Base-by-base conservation (phyloP, 2,888 invertebrate genomes). In the Cosmia trapezina region DNA sequence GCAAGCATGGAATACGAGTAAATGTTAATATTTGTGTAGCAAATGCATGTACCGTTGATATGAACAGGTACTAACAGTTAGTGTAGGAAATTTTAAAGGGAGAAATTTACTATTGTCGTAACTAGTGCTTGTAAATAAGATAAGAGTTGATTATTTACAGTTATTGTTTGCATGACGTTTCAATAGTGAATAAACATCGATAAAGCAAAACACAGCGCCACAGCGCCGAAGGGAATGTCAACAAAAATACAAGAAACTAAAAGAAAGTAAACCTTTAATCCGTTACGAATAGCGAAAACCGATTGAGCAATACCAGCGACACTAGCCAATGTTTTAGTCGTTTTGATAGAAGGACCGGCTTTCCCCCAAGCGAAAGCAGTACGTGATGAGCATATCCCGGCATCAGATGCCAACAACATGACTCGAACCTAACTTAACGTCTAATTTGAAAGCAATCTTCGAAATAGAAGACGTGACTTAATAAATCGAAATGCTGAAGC, bases 331-430 rank as follows among this genome's bases (percentile, higher is more conserved):
- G 69, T 83, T 83, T 82, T 78, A 64, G 79, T 81, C 67, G 53
- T 78, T 80, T 80, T 81, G 66, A 78, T 83, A 78, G 64, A 73
- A 80, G 73, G 70, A 82, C 70, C 71, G 73, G 88, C 90, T 90
- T 90, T 91, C 90, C 86, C 88, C 82, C 60, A 73, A 75, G 90
- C 92, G 94, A 94, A 95, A 94, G 94, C 92, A 83, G 72, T 81
- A 93, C 95, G 95, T 95, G 95, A 92, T 90, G 89, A 78, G 94
- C 92, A 94, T 94, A 84, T 85, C 82, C 87, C 84, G 61, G 56
- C 56, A 73, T 57, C 70, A 59, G 83, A 85, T 79, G 77, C 80
- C 82, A 79, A 83, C 65, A 70, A 78, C 78, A 78, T 86, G 75
- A 70, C 64, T 78, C 73, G 80, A 75, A 83, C 78, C 76, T 74